A percentile compares a stretch with the other conserved stretches of the same genome.
Conservation (phyloP, 2,113 vertebrate genomes). For the Ginglymostoma cirratum region DNA sequence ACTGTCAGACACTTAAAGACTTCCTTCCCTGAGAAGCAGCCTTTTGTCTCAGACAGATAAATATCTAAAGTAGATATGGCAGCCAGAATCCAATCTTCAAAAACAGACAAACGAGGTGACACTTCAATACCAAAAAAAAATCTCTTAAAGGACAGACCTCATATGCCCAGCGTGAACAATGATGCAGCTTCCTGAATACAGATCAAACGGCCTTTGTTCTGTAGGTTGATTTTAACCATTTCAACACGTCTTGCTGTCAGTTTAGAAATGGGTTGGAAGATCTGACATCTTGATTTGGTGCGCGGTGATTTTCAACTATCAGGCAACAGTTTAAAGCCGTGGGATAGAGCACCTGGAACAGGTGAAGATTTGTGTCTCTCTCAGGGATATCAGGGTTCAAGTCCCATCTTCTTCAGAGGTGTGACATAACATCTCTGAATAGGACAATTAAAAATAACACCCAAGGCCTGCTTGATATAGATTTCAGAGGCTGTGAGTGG, state of each 20-base stretch:
- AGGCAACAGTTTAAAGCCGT: neutral
- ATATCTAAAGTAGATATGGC: slow-evolving; percentile 32
- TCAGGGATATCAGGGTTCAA: too few species aligned
- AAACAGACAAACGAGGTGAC: slow-evolving; percentile 35
- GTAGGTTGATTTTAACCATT: neutral
- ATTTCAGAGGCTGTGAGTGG: neutral
- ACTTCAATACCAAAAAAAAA: slow-evolving; percentile 32
- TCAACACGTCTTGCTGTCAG: neutral
- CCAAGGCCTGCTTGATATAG: neutral
- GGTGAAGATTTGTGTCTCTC: neutral
- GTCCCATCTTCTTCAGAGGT: too few species aligned
- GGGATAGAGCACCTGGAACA: neutral
- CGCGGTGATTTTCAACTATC: neutral
- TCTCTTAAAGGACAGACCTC: slow-evolving; percentile 29
- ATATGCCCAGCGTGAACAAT: slow-evolving; percentile 20
- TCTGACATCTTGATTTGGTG: neutral
- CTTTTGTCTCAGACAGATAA: slow-evolving; percentile 29
- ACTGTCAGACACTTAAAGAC: slow-evolving; percentile 17
- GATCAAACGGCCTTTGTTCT: neutral
- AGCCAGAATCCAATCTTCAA: slow-evolving; percentile 36
- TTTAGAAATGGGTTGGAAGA: neutral
- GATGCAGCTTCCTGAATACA: slow-evolving; percentile 27
- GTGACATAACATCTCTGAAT: too few species aligned
- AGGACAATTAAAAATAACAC: too few species aligned
- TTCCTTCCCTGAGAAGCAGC: neutral